phyloP scores from a whole-genome alignment of 2,888 invertebrate species.

The Smittia aterrima region DNA sequence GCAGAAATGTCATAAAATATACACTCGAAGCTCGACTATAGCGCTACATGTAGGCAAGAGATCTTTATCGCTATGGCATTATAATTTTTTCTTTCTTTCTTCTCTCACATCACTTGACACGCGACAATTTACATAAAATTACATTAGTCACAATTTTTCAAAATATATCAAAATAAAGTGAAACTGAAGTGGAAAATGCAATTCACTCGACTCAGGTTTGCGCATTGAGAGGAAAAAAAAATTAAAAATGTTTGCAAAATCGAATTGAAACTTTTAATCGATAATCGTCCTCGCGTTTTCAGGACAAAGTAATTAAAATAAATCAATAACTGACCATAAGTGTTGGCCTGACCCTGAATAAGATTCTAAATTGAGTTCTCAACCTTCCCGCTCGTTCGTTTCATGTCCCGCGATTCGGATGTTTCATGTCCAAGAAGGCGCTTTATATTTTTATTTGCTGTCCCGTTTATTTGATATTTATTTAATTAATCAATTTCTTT shows the following conservation, averaged over 20 bases:
- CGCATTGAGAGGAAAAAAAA: too few relatives aligned
- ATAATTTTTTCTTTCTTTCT: slow-evolving; percentile 37
- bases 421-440: slow-evolving; percentile 2
- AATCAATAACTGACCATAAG: slow-evolving; percentile 5
- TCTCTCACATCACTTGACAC: slow-evolving; percentile 41
- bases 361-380: background rate
- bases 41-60: slow-evolving; percentile 26
- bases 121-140: slow-evolving; percentile 39
- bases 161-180: slow-evolving; percentile 16
- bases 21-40: slow-evolving; percentile 7
- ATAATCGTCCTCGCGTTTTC: too few relatives aligned
- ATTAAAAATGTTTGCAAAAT: too few relatives aligned
- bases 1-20: slow-evolving; percentile 23
- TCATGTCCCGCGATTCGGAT: background rate
- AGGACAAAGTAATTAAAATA: background rate
- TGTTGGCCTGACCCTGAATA: slow-evolving; percentile 8
- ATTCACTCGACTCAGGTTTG: background rate
- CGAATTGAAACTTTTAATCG: background rate
- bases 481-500: slow-evolving; percentile 40
- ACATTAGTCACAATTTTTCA: slow-evolving; percentile 39
- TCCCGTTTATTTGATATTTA: slow-evolving; percentile 29
- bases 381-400: too few relatives aligned
- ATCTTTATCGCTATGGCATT: slow-evolving; percentile 40
- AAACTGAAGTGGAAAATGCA: background rate
- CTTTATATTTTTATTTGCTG: background rate